These are phyloP conservation scores for Listronotus oregonensis DNA, from an alignment of 1,140 invertebrate genomes.

Conservation along the genomic window DNA sequence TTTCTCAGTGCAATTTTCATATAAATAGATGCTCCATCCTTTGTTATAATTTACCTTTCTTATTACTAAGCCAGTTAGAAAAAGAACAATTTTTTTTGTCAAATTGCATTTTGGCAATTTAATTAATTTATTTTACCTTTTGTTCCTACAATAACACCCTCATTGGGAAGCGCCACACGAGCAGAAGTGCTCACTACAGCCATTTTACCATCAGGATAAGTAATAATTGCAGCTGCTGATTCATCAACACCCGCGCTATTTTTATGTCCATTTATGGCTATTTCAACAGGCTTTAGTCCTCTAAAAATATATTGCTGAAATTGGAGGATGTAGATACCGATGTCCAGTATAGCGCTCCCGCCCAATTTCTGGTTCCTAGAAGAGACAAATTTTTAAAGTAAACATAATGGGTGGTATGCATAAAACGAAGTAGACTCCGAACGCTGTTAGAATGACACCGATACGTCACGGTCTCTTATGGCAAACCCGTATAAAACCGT, in stretches of 20 bases:
- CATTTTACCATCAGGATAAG: slow-evolving; percentile 66
- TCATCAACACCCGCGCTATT: slow-evolving; percentile 74
- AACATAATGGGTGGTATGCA: too few species aligned
- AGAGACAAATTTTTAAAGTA: too few species aligned
- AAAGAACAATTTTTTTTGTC: too few species aligned
- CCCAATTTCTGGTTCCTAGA: slow-evolving; percentile 60
- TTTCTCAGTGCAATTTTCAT: too few species aligned
- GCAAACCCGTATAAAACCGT: too few species aligned
- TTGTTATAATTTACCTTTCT: too few species aligned
- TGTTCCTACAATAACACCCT: slow-evolving; percentile 70
- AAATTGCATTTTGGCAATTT: too few species aligned
- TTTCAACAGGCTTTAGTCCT: slow-evolving; percentile 65
- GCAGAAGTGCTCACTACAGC: slow-evolving; percentile 66
- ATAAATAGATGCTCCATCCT: too few species aligned
- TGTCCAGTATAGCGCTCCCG: slow-evolving; percentile 79
- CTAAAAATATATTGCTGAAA: slow-evolving; percentile 73
- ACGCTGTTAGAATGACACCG: too few species aligned
- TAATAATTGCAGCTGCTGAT: slow-evolving; percentile 65
- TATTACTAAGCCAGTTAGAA: too few species aligned
- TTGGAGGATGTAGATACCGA: slow-evolving; percentile 84
- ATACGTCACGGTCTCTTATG: too few species aligned
- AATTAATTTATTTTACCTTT: slow-evolving; percentile 59
- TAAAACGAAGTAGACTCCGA: too few species aligned
- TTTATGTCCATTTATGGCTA: slow-evolving; percentile 67
- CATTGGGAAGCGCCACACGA: slow-evolving; percentile 63